Percentiles rank a stretch among this genome's conserved stretches.
These are phyloP conservation scores for Philopotamus ludificatus DNA, from an alignment of 1,140 invertebrate species.

Conservation along the genomic window DNA sequence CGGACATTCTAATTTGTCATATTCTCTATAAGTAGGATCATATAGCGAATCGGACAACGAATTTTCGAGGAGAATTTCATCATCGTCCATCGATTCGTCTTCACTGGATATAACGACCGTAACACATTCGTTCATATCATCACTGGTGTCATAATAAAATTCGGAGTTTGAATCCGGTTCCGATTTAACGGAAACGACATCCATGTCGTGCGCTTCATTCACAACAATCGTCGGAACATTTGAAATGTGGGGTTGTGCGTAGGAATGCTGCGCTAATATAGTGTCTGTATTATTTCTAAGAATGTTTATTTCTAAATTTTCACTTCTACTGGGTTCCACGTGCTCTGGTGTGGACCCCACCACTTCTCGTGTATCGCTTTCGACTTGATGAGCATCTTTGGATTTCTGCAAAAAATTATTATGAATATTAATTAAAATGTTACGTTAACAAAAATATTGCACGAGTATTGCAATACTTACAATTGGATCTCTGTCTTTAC, in stretches of 20 bases:
- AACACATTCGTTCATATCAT: slow-evolving; percentile 69
- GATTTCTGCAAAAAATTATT: slow-evolving; percentile 35
- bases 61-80: slow-evolving; percentile 36
- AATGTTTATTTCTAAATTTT: slow-evolving; percentile 45
- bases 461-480: slow-evolving; percentile 58
- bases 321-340: slow-evolving; percentile 73
- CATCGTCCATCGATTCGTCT: slow-evolving; percentile 57
- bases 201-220: slow-evolving; percentile 39
- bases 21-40: slow-evolving; percentile 41
- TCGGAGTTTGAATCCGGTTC: neutral
- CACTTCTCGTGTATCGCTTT: slow-evolving; percentile 54
- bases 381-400: slow-evolving; percentile 33
- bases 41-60: slow-evolving; percentile 46
- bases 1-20: slow-evolving; percentile 45
- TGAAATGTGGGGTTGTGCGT: slow-evolving; percentile 54
- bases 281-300: slow-evolving; percentile 53
- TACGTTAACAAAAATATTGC: too few species aligned
- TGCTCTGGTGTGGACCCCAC: slow-evolving; percentile 78
- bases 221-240: neutral
- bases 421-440: slow-evolving; percentile 11
- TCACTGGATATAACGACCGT: slow-evolving; percentile 68
- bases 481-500: slow-evolving; percentile 67
- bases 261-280: slow-evolving; percentile 55
- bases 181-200: too few species aligned
- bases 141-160: slow-evolving; percentile 58